Evolutionary conservation across 2,888 invertebrate genomes (phyloP).

Genomic region (Synergus umbraculus): DNA sequence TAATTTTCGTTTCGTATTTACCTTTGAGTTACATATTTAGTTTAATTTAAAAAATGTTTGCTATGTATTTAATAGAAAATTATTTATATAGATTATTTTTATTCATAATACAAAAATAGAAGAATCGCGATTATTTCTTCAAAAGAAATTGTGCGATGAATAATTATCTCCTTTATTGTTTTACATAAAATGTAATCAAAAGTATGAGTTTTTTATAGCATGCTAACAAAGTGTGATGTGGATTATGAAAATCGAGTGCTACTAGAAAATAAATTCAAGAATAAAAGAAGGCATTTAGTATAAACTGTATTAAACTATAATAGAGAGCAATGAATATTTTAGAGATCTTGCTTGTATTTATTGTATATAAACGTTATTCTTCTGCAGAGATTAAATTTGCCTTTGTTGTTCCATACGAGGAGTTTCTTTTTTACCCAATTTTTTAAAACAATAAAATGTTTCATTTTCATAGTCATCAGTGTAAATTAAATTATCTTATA

Average conservation of each 20-base stretch:
- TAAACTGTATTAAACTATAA: slow-evolving; percentile 8
- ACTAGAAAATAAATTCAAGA: neutral
- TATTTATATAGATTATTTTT: neutral
- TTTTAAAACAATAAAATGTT: too few relatives aligned
- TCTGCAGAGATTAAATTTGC: slow-evolving; percentile 26
- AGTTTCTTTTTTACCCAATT: slow-evolving; percentile 23
- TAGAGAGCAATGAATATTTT: neutral
- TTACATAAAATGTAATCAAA: neutral
- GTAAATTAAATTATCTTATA: too few relatives aligned
- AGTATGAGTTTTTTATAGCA: neutral
- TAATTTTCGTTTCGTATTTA: slow-evolving; percentile 1
- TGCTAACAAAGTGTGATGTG: neutral
- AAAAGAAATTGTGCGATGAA: too few relatives aligned
- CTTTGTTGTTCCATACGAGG: neutral
- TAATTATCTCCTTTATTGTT: neutral
- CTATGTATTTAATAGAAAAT: neutral
- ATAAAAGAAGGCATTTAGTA: neutral
- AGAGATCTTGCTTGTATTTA: neutral
- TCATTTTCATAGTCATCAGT: too few relatives aligned
- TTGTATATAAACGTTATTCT: slow-evolving; percentile 24
- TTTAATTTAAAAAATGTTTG: neutral
- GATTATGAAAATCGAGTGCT: neutral
- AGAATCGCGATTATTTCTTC: neutral
- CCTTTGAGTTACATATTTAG: neutral
- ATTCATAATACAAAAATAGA: neutral